Percentiles rank a stretch among this genome's conserved stretches.
Conservation (phyloP, 2,888 invertebrate genomes). For the Tiphia femorata region DNA sequence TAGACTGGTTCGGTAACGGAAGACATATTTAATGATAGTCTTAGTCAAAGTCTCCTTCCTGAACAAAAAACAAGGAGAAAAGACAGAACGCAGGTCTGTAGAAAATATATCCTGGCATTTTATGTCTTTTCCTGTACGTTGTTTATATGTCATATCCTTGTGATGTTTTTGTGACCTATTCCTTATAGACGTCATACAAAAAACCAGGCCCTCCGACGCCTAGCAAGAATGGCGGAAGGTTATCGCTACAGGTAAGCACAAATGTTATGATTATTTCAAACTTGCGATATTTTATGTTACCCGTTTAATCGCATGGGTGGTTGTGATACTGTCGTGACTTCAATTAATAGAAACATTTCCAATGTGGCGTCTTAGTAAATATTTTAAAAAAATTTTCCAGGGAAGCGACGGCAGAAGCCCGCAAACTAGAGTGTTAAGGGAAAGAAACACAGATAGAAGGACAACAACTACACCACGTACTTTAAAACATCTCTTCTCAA, state of each 20-base stretch:
- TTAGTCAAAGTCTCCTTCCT: conserved; percentile 65
- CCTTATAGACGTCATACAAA: conserved; percentile 80
- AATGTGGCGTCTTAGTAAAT: too few relatives aligned
- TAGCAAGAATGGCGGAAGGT: conserved; percentile 83
- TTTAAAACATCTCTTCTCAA: conserved; percentile 39
- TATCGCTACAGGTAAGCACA: conserved; percentile 75
- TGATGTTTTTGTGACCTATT: conserved; percentile 15
- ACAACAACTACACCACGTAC: conserved; percentile 54
- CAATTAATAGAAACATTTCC: too few relatives aligned
- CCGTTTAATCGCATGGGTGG: too few relatives aligned
- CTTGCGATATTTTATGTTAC: neutral
- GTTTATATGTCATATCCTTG: conserved; percentile 50
- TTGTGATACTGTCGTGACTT: too few relatives aligned
- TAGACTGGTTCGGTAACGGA: conserved; percentile 54
- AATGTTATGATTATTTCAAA: neutral
- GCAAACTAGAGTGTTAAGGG: conserved; percentile 52
- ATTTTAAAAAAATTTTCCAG: conserved; percentile 34
- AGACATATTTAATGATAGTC: conserved; percentile 64
- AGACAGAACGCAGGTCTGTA: conserved; percentile 60
- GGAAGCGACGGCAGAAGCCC: conserved; percentile 59
- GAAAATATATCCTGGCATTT: neutral
- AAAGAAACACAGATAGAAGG: conserved; percentile 57
- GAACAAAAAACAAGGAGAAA: conserved; percentile 62
- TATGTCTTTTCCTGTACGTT: conserved; percentile 44
- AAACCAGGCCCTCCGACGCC: conserved; percentile 90